These are phyloP conservation scores for Alaudala cheleensis DNA, from an alignment of 2,113 vertebrate genomes.

Conservation along the genomic window DNA sequence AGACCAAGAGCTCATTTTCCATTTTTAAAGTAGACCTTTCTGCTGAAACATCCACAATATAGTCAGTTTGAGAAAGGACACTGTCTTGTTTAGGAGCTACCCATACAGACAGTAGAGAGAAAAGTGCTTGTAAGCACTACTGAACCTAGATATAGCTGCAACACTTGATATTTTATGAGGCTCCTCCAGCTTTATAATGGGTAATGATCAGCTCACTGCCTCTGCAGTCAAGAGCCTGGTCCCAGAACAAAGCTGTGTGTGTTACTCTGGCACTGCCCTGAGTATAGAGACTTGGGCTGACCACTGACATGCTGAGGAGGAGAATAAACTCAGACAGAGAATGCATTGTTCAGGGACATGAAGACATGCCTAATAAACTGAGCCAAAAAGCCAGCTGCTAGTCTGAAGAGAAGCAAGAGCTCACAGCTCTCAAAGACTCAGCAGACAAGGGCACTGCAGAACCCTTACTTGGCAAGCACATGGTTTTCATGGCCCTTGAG, in stretches of 20 bases:
- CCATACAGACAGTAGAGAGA: background rate
- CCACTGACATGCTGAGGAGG: background rate
- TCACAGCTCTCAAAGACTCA: background rate
- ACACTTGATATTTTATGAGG: slow-evolving; percentile 13
- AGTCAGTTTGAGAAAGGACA: background rate
- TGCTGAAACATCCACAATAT: background rate
- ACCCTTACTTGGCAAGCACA: background rate
- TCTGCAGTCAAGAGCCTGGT: background rate
- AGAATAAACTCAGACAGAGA: slow-evolving; percentile 28
- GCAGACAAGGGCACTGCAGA: background rate
- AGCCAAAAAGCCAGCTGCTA: background rate
- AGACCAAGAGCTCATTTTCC: background rate
- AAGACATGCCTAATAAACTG: background rate
- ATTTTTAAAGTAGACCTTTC: background rate
- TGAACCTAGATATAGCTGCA: background rate
- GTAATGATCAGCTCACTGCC: background rate
- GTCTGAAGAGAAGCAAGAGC: background rate
- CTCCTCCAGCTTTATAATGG: slow-evolving; percentile 14
- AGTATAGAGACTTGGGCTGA: background rate
- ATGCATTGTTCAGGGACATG: slow-evolving; percentile 7
- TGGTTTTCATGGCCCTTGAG: background rate
- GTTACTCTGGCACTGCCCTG: background rate
- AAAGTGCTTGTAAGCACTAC: background rate
- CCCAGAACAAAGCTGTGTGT: slow-evolving; percentile 11
- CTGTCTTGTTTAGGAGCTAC: background rate